phyloP scores from a whole-genome alignment of 2,888 invertebrate species.

The Trisateles emortualis region DNA sequence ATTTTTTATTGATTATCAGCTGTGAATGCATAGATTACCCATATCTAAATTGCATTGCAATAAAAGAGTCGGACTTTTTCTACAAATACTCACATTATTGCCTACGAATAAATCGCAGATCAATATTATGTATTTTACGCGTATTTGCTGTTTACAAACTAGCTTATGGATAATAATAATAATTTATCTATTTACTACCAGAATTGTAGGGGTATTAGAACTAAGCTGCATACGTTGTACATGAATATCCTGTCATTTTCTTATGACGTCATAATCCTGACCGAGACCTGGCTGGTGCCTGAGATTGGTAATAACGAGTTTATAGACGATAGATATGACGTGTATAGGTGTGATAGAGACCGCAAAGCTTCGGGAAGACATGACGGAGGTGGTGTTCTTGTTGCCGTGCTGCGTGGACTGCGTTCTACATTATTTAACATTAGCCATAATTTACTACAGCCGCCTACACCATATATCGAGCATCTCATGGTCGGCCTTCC shows the following conservation, averaged over 20 bases:
- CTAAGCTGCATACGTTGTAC: slow-evolving; percentile 6
- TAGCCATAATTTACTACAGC: too few relatives aligned
- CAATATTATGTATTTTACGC: too few relatives aligned
- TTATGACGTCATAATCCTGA: slow-evolving; percentile 7
- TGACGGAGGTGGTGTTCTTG: slow-evolving; percentile 1
- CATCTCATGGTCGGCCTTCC: too few relatives aligned
- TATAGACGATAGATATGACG: slow-evolving; percentile 2
- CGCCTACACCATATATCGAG: too few relatives aligned
- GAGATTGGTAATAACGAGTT: slow-evolving; percentile 1
- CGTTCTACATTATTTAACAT: too few relatives aligned
- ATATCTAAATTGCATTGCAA: too few relatives aligned
- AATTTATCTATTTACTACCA: background rate
- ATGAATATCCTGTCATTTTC: slow-evolving; percentile 2
- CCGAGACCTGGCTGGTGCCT: slow-evolving; percentile 2
- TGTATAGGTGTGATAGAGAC: background rate
- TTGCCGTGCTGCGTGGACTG: background rate
- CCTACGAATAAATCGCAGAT: background rate
- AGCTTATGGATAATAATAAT: background rate
- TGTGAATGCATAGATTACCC: too few relatives aligned
- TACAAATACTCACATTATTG: too few relatives aligned
- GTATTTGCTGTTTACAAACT: too few relatives aligned
- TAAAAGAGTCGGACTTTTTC: too few relatives aligned
- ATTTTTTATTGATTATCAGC: too few relatives aligned
- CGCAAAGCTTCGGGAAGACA: background rate
- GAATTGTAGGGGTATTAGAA: slow-evolving; percentile 3